Evolutionary conservation across 2,113 vertebrate species (phyloP), one percentile per base, ranked within the genome.

Genomic region (Ammospiza nelsoni): DNA sequence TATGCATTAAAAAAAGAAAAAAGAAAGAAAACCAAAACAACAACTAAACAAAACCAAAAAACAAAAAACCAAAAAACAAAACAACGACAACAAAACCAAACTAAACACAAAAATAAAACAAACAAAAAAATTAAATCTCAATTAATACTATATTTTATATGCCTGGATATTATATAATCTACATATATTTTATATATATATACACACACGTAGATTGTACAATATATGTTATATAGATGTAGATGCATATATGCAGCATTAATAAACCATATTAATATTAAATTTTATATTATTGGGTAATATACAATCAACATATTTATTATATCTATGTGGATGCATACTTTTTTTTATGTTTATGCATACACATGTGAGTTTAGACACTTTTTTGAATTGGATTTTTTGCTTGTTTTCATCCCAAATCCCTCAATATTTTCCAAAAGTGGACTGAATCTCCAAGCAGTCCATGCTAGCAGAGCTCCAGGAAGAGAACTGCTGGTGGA

Each of bases 401-500:
- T 35, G 18, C 24, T 88, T 68, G n/a, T 66, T 86, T 76, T 71
- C 57, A 52, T 81, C 21, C 46, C 48, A 68, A 86, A 74, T n/a
- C 17, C 35, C 23, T 63, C 57, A 54, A 2, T 71, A 66, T 88
- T 88, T 91, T 33, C 66, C 69, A 33, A 57, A 86, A 79, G 15
- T 23, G 24, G 48, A 39, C 29, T 11, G 52, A 44, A 44, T 77
- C 28, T 31, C 74, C 58, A 8, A 58, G 63, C 39, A 51, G 35
- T 39, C 43, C 57, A 14, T 21, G 33, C 35, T 4, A 3, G 12
- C 33, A 57, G 22, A 78, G 41, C 16, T 9, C 25, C 68, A 18
- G 51, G 52, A 84, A 41, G 0, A 2, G 25, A 82, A 16, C 2
- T 25, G 54, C 52, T 0, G 1, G 4, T 11, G 37, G 24, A 71